A percentile compares a stretch with the other conserved stretches of the same genome.
These are phyloP conservation scores for Plebejus argus DNA, from an alignment of 2,888 invertebrate genomes.

Conservation along the genomic window DNA sequence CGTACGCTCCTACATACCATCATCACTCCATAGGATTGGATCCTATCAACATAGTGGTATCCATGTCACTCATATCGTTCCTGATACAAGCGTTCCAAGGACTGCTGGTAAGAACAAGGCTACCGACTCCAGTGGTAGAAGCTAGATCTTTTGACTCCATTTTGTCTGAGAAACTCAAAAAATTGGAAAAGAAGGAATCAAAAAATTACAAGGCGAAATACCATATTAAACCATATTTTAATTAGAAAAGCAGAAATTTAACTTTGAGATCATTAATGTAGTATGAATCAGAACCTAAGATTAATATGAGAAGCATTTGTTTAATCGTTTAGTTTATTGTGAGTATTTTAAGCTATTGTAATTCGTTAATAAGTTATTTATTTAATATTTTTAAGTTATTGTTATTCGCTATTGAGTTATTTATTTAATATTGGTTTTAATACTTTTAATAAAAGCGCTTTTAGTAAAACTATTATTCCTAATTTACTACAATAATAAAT, in stretches of 20 bases:
- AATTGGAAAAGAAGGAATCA: slow-evolving; percentile 49
- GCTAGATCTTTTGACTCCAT: slow-evolving; percentile 51
- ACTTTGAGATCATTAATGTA: too few relatives aligned
- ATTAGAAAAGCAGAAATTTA: neutral
- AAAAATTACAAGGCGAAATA: slow-evolving; percentile 49
- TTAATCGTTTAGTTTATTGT: neutral
- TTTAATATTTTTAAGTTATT: neutral
- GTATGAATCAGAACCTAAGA: neutral
- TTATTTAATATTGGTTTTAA: neutral
- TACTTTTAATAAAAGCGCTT: neutral
- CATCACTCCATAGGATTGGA: slow-evolving; percentile 78
- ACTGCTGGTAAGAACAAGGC: slow-evolving; percentile 59
- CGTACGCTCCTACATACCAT: slow-evolving; percentile 62
- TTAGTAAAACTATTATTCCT: neutral
- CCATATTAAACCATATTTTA: neutral
- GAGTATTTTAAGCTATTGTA: neutral
- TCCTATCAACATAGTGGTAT: slow-evolving; percentile 74
- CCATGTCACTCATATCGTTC: slow-evolving; percentile 71
- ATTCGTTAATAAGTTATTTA: neutral
- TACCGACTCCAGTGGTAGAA: slow-evolving; percentile 68
- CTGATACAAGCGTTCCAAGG: slow-evolving; percentile 73
- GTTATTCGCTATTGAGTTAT: neutral
- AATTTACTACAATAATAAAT: neutral
- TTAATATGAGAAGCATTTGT: neutral
- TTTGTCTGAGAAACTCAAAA: slow-evolving; percentile 40